Evolutionary conservation across 2,797 vertebrate genomes (phyloP).

Genomic region (Lithobates pipiens): DNA sequence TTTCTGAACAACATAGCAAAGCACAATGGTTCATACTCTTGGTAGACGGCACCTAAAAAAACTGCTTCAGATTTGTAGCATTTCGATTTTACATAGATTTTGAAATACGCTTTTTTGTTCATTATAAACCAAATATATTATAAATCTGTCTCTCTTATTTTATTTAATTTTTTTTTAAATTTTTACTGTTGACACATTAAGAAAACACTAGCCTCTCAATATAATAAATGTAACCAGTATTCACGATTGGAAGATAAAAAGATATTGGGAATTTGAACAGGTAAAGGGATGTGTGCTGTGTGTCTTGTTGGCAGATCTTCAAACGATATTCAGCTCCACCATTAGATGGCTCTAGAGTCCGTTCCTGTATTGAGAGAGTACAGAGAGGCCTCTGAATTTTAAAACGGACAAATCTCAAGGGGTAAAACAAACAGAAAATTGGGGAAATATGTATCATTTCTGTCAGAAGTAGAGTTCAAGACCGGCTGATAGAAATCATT

Average conservation of each 20-base stretch:
- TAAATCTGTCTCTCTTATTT: too few relatives aligned
- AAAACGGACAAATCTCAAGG: conserved; percentile 18
- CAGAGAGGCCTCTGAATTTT: background rate
- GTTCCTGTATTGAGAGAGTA: background rate
- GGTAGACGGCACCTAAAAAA: too few relatives aligned
- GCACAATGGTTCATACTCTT: too few relatives aligned
- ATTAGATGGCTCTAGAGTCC: conserved; percentile 60
- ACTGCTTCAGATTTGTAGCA: too few relatives aligned
- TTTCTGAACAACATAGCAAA: too few relatives aligned
- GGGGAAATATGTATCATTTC: background rate
- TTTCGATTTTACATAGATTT: too few relatives aligned
- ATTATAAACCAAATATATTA: too few relatives aligned
- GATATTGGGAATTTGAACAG: background rate
- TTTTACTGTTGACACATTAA: too few relatives aligned
- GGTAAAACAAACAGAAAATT: background rate
- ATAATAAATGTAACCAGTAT: background rate
- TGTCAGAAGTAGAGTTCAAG: background rate
- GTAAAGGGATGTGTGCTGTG: background rate
- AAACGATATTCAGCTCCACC: conserved; percentile 31
- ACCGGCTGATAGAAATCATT: background rate
- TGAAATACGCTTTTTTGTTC: too few relatives aligned
- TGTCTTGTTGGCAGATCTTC: background rate
- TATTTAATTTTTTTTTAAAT: too few relatives aligned
- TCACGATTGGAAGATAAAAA: background rate
- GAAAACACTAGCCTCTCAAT: background rate